phyloP scores from a whole-genome alignment of 2,888 invertebrate genomes.

The Piscicola geometra region DNA sequence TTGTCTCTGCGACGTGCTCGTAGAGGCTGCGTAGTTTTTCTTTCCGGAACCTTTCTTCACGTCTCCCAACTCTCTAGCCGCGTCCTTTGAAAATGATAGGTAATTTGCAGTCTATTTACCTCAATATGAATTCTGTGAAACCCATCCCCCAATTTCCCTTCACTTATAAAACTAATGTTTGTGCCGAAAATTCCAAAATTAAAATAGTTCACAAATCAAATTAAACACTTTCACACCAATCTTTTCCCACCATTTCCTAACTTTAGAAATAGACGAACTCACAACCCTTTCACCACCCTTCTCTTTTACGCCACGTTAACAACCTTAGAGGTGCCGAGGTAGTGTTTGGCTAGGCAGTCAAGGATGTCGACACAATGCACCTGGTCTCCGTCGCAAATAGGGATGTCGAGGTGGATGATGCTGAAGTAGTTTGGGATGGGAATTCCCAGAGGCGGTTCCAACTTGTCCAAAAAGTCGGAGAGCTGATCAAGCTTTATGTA shows the following conservation, averaged over 20 bases:
- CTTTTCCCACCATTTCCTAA: no score
- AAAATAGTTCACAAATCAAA: no score
- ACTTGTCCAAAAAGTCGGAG: slow-evolving; percentile 85
- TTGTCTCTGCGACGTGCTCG: slow-evolving; percentile 89
- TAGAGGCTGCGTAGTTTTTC: slow-evolving; percentile 85
- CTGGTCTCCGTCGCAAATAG: slow-evolving; percentile 90
- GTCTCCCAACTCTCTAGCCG: slow-evolving; percentile 39
- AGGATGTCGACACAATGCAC: slow-evolving; percentile 98
- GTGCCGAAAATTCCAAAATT: no score
- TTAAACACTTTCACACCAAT: no score
- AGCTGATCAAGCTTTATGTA: slow-evolving; percentile 90
- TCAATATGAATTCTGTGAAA: no score
- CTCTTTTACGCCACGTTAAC: no score
- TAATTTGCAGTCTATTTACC: no score
- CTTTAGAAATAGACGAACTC: no score
- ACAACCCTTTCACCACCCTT: no score
- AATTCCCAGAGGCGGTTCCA: slow-evolving; percentile 89
- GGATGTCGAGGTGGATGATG: slow-evolving; percentile 96
- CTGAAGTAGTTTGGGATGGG: slow-evolving; percentile 98
- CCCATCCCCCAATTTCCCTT: no score
- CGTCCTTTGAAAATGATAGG: no score
- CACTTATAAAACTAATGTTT: no score
- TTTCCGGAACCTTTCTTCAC: slow-evolving; percentile 61
- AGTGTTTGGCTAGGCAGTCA: slow-evolving; percentile 95
- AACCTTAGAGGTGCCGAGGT: slow-evolving; percentile 86